Evolutionary conservation across 2,888 invertebrate species (phyloP).

Genomic region (Tolmerus cingulatus): DNA sequence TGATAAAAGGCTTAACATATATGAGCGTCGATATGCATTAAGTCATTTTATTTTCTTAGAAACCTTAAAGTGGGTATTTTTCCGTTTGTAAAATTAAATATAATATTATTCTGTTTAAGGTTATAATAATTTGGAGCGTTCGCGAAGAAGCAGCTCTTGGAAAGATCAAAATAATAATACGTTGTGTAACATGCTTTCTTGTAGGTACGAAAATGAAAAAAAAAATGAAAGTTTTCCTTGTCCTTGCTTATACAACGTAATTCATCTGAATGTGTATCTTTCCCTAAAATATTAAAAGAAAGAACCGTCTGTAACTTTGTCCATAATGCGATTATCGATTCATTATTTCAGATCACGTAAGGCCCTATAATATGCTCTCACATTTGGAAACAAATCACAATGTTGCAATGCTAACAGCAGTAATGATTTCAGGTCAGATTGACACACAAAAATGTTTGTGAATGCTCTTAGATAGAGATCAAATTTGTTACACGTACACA

Average conservation of each 20-base stretch:
- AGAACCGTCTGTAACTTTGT: background rate
- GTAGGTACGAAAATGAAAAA: background rate
- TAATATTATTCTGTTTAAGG: background rate
- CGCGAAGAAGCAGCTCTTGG: background rate
- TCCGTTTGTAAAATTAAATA: background rate
- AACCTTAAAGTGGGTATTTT: background rate
- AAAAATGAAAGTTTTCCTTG: background rate
- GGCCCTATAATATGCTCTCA: constrained; percentile 62
- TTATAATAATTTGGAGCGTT: background rate
- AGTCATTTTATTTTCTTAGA: background rate
- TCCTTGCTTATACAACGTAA: background rate
- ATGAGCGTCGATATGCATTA: background rate
- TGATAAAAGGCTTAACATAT: no score
- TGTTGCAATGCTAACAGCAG: constrained; percentile 61
- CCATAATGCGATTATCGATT: background rate
- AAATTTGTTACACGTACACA: constrained; percentile 6
- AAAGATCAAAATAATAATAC: background rate
- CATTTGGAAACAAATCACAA: constrained; percentile 63
- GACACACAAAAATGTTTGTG: background rate
- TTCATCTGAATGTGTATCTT: background rate
- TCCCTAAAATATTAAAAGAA: background rate
- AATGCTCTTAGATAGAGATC: constrained; percentile 28
- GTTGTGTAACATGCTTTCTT: background rate
- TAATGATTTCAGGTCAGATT: constrained; percentile 61
- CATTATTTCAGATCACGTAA: constrained; percentile 58